Base-by-base conservation (phyloP, 2,888 invertebrate species). In the Leptura quadrifasciata region DNA sequence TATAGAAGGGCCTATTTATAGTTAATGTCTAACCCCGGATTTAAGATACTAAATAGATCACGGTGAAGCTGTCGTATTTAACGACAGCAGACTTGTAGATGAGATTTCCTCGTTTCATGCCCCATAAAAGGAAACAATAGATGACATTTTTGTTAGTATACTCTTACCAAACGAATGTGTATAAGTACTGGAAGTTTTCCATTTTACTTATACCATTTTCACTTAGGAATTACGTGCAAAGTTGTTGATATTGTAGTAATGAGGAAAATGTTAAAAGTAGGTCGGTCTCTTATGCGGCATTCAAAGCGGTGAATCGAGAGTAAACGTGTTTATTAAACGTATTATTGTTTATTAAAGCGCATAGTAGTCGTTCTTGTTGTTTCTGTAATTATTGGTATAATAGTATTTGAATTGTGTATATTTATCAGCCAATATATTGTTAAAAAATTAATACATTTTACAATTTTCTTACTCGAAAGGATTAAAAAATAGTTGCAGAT, bases 161-260 rank as follows among this genome's bases (percentile, higher is more conserved):
- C 1, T 47, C 47, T n/a, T 0, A 47, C n/a, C 15, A n/a, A 47
- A n/a, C 12, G 47, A 47, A 47, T 47, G 47, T n/a, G n/a, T n/a
- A 47, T 47, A 47, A 47, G n/a, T 15, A 47, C 47, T n/a, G n/a
- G n/a, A n/a, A 47, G 15, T 4, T 47, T 12, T 47, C 12, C 21
- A 58, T 58, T 24, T 58, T n/a, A 0, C n/a, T 58, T 12, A 24
- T 21, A 21, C n/a, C 8, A 58, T 6, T 24, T 58, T 58, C n/a
- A n/a, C 27, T 24, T 58, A 10, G 21, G 24, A 24, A 58, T 58
- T 58, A 58, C n/a, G 58, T 58, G 27, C n/a, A 21, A 58, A 15
- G 9, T 24, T 58, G 58, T 10, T 27, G 27, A n/a, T 21, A 35
- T 63, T 18, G 21, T 39, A 39, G 15, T 20, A n/a, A 63, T n/a